Conservation (phyloP, 2,888 invertebrate genomes). For the Alloplasta piceator region DNA sequence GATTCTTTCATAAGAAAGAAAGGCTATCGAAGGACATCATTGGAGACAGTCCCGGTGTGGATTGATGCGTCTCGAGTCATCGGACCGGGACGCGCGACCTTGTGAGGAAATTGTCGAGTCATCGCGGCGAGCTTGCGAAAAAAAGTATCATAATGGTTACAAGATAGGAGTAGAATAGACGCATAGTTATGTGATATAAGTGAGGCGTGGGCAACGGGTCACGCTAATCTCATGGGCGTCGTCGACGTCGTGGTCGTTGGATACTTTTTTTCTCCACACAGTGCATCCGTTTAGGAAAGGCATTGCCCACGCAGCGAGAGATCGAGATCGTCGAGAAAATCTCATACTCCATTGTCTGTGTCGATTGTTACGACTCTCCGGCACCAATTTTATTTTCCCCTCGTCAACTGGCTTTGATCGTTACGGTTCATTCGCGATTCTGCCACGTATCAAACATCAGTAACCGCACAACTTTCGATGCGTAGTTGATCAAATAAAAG, state of each 20-base stretch:
- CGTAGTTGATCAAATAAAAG: no score
- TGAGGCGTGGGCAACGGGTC: constrained; percentile 56
- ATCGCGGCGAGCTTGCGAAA: constrained; percentile 38
- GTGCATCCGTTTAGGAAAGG: constrained; percentile 76
- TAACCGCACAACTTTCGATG: not conserved
- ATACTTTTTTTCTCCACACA: constrained; percentile 44
- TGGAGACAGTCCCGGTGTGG: constrained; percentile 16
- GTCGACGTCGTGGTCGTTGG: constrained; percentile 33
- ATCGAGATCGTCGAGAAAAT: constrained; percentile 70
- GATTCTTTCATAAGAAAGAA: not conserved
- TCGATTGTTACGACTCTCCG: constrained; percentile 64
- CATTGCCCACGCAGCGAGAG: constrained; percentile 75
- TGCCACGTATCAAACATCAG: not conserved
- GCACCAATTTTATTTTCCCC: constrained; percentile 68
- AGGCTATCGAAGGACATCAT: constrained; percentile 38
- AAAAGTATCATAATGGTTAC: constrained; percentile 17
- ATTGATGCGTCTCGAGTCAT: constrained; percentile 40
- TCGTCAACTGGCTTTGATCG: constrained; percentile 74
- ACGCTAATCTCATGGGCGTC: constrained; percentile 52
- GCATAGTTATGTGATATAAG: constrained; percentile 29
- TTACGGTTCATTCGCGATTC: constrained; percentile 72
- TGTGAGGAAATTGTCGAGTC: constrained; percentile 45
- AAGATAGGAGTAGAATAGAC: constrained; percentile 54
- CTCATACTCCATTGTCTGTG: constrained; percentile 65
- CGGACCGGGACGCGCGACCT: constrained; percentile 48